Evolutionary conservation across 1,140 invertebrate genomes (phyloP), one percentile per base, ranked within the genome.

Genomic region (Bathynomus jamesi): DNA sequence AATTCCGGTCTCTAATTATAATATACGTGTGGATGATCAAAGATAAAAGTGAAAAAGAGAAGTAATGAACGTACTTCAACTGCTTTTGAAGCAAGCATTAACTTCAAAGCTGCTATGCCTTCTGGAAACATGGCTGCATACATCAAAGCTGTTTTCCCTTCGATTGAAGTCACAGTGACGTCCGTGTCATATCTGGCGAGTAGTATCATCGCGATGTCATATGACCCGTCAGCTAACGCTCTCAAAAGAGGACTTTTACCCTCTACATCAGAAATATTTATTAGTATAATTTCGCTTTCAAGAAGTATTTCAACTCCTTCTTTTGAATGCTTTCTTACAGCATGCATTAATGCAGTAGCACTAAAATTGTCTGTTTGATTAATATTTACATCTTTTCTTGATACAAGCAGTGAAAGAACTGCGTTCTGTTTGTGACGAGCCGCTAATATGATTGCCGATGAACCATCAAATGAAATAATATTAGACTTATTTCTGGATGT

Each of bases 201-300:
- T 21, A 77, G 67, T 24, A 77, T 60, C 76, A 77, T 77, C 11
- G 72, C 76, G 21, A 77, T 24, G 53, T 71, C 66, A 28, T 73
- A 77, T 21, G 68, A 46, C 13, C 64, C 67, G 63, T 74, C 72
- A 21, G 72, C 72, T 13, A 73, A 66, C 29, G 76, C 72, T 10
- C 76, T 72, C 3, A 77, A 28, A 24, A 77, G 64, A 1, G 76
- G 76, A 2, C 72, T 77, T 62, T 77, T 77, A 7, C 76, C 76
- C 53, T 77, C 76, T 7, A 67, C 76, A 32, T 77, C 72, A 10
- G 69, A 28, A n/a, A 74, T 72, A 69, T 77, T 77, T 27, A 74
- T 69, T 17, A 74, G 21, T n/a, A 77, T 77, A 25, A 72, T 67
- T 2, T 53, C 24, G 4, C 64, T 70, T 25, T 77, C 76, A 8